Conservation (phyloP, 2,888 invertebrate species). For the Micropterix aruncella region DNA sequence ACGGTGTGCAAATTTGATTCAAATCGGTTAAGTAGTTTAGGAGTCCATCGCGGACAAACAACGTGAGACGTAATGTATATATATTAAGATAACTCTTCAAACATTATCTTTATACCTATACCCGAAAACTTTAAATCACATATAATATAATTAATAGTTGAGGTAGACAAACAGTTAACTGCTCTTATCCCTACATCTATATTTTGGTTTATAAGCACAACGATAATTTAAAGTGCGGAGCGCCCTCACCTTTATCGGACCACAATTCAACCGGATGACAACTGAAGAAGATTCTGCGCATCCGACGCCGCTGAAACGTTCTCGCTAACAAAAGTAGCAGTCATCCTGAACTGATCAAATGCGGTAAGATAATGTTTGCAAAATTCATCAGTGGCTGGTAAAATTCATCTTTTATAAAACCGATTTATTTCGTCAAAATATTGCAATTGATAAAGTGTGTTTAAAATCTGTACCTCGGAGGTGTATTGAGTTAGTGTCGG, state of each 20-base stretch:
- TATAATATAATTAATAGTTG: slow-evolving; percentile 9
- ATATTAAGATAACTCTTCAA: slow-evolving; percentile 3
- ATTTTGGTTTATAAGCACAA: background rate
- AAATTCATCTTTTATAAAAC: no score
- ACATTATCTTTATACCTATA: slow-evolving; percentile 7
- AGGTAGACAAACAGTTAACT: slow-evolving; percentile 1
- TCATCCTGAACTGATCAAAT: no score
- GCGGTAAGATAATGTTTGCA: no score
- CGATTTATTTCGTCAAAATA: no score
- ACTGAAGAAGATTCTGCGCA: no score
- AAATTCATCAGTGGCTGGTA: no score
- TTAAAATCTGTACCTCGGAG: no score
- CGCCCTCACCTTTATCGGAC: background rate
- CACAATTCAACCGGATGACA: no score
- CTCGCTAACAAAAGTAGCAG: no score
- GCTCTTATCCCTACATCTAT: background rate
- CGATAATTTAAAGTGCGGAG: background rate
- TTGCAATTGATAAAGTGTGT: no score
- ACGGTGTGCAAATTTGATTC: background rate
- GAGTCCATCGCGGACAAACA: background rate
- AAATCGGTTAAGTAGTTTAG: background rate
- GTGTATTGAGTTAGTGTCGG: no score
- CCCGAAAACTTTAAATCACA: slow-evolving; percentile 7
- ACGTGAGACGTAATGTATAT: background rate
- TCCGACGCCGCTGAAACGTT: no score